phyloP scores from a whole-genome alignment of 2,113 vertebrate species.

The Holacanthus passer region DNA sequence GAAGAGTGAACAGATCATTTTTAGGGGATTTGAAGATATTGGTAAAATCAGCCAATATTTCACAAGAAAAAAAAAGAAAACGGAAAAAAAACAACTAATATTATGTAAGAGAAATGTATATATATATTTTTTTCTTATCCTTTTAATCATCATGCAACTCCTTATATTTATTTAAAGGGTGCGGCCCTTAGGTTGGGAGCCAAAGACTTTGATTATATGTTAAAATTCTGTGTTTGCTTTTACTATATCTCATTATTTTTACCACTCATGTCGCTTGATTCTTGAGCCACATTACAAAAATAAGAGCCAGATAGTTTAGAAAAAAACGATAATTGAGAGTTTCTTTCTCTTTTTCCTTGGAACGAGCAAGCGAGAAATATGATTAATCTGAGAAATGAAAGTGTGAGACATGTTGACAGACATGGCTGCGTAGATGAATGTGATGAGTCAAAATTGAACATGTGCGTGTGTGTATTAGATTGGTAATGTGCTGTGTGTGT shows the following conservation, averaged over 20 bases:
- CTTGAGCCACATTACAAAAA: background rate
- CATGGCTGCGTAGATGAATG: background rate
- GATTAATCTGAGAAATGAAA: constrained; percentile 24
- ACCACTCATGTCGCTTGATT: too few relatives aligned
- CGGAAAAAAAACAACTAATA: background rate
- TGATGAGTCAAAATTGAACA: constrained; percentile 45
- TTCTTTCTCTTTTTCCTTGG: background rate
- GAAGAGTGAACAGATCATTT: background rate
- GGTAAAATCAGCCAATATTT: background rate
- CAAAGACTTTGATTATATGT: background rate
- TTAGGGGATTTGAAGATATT: too few relatives aligned
- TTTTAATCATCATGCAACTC: background rate
- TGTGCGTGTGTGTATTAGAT: constrained; percentile 19
- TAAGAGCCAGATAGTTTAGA: background rate
- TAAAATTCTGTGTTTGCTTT: background rate
- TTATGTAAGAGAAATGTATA: background rate
- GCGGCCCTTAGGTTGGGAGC: background rate
- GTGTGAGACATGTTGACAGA: background rate
- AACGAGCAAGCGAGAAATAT: background rate
- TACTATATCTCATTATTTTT: background rate
- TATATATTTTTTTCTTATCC: background rate
- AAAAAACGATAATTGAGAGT: background rate
- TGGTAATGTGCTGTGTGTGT: background rate
- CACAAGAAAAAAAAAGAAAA: background rate
- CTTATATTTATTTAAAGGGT: background rate